Evolutionary conservation across 2,797 vertebrate genomes (phyloP).

Genomic region (Limosa lapponica): DNA sequence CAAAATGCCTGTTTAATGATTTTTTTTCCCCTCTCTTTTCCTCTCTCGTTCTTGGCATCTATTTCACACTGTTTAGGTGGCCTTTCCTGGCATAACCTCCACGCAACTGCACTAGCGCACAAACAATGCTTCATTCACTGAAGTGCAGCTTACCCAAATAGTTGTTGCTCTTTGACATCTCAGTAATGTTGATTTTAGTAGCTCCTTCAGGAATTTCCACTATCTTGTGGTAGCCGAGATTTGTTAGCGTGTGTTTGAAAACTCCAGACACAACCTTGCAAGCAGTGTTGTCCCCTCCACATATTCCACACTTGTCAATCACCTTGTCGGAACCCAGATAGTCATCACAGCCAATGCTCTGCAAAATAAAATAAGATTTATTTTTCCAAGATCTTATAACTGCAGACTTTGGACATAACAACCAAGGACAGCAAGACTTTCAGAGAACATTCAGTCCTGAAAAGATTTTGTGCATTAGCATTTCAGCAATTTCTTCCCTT

Average conservation of each 20-base stretch:
- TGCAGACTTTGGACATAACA: neutral
- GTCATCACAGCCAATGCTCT: conserved; percentile 94
- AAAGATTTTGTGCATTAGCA: neutral
- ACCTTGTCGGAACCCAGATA: conserved; percentile 91
- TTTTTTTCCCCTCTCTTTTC: neutral
- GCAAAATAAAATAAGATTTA: conserved; percentile 62
- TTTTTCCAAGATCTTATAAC: conserved; percentile 18
- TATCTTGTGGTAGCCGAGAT: conserved; percentile 96
- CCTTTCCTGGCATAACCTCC: neutral
- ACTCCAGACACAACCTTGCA: conserved; percentile 92
- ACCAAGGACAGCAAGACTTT: neutral
- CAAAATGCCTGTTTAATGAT: neutral
- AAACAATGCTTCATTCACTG: neutral
- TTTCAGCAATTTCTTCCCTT: neutral
- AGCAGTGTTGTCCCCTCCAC: conserved; percentile 91
- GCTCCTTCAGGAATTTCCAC: conserved; percentile 97
- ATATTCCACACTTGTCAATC: conserved; percentile 94
- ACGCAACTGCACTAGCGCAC: neutral
- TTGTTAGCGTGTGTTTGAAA: conserved; percentile 89
- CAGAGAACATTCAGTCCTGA: neutral
- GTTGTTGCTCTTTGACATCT: conserved; percentile 97
- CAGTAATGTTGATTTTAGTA: conserved; percentile 96
- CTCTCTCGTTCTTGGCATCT: neutral
- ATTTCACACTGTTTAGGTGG: neutral
- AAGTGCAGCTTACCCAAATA: conserved; percentile 88